Evolutionary conservation across 2,113 vertebrate genomes (phyloP), one percentile per base, ranked within the genome.

Genomic region (Blennius ocellaris): DNA sequence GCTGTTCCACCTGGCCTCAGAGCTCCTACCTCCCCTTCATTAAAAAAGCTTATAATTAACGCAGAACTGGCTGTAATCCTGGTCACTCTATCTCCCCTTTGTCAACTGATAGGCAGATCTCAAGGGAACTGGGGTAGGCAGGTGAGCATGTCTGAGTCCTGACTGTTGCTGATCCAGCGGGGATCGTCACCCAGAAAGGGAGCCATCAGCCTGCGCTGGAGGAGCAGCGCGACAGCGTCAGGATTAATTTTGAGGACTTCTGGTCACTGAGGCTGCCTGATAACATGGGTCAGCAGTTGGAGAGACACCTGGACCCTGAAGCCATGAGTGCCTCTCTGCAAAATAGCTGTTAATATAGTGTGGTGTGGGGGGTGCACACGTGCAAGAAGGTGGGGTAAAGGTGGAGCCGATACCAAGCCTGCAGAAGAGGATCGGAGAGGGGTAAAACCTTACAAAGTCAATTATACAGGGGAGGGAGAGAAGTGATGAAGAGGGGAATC

Each of bases 11-110:
- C 82, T 91, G 81, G 76, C 73, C 76, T 82, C 70, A 52, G 39
- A 78, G 55, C 59, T 58, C 56, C 73, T 41, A 48, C 45, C 48
- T 30, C 75, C 70, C 67, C 49, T 80, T 84, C 68, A 81, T 91
- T 85, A 82, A 92, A 90, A 76, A 77, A 80, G 72, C 66, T 78
- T 79, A 85, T 84, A 91, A 92, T 90, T 88, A 91, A 86, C 64
- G 60, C 76, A 64, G 65, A 64, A 49, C 69, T 59, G 81, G 83
- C 69, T 81, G 63, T 87, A 92, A 87, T 89, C 81, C 83, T 17
- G 62, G 76, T 81, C 78, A 82, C 71, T 77, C 60, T 16, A 57
- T 70, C 76, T 63, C 59, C 61, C 52, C 54, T 80, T 78, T 78
- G 73, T 73, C 59, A 73, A 75, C 60, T 84, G 82, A 91, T 83